Evolutionary conservation across 1,140 invertebrate species (phyloP).

Genomic region (Caligus rogercresseyi): DNA sequence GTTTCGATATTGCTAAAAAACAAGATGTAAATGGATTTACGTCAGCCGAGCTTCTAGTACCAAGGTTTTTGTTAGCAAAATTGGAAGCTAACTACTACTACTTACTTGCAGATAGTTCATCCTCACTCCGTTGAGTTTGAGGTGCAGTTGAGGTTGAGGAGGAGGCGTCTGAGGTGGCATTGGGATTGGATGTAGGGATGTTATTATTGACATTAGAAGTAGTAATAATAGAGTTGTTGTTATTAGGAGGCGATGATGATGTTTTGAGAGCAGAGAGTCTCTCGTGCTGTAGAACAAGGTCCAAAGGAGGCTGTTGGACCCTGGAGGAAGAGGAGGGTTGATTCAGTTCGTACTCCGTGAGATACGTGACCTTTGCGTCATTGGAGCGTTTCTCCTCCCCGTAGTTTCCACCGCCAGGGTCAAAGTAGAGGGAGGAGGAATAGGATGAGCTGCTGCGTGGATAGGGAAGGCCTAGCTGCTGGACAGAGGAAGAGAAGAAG

Average conservation of each 20-base stretch:
- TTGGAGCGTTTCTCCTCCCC: background rate
- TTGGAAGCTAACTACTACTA: background rate
- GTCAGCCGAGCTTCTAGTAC: no score
- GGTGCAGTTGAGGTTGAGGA: no score
- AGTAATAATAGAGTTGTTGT: background rate
- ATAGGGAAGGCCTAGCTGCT: slow-evolving; percentile 24
- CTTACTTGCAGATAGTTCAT: slow-evolving; percentile 1
- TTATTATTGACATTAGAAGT: background rate
- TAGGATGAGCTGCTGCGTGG: slow-evolving; percentile 22
- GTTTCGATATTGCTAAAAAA: no score
- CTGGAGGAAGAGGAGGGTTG: background rate
- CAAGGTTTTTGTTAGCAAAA: no score
- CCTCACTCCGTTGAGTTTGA: slow-evolving; percentile 5
- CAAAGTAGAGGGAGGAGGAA: background rate
- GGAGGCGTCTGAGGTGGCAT: background rate
- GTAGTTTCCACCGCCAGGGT: background rate
- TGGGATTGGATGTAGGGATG: background rate
- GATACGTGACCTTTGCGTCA: slow-evolving; percentile 10
- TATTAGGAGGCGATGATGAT: slow-evolving; percentile 20
- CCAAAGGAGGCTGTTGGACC: no score
- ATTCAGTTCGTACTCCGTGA: slow-evolving; percentile 13
- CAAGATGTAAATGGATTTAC: no score
- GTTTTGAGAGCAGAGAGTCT: slow-evolving; percentile 24
- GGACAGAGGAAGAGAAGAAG: no score
- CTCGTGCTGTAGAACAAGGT: slow-evolving; percentile 22